Percentiles rank a stretch among this genome's conserved stretches.
Evolutionary conservation across 2,113 vertebrate genomes (phyloP).

Genomic region (Ammodramus savannarum): DNA sequence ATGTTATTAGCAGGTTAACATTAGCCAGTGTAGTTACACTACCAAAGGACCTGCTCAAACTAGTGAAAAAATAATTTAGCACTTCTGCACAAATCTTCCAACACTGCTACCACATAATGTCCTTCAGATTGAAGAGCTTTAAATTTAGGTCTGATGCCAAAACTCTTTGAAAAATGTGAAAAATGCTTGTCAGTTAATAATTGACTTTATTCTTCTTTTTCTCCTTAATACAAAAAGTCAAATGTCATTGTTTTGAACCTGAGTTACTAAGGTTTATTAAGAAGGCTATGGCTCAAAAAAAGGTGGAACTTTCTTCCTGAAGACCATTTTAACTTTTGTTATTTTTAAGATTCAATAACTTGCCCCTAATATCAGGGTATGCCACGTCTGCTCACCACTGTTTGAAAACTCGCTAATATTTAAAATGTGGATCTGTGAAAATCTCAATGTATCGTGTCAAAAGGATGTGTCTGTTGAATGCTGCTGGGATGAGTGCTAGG

Average conservation of each 20-base stretch:
- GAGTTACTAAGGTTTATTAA: not conserved
- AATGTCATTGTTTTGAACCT: not conserved
- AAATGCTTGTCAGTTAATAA: not conserved
- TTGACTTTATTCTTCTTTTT: not conserved
- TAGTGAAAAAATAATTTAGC: not conserved
- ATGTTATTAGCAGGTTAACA: not conserved
- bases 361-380: not conserved
- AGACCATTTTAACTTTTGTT: not conserved
- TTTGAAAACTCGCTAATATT: not conserved
- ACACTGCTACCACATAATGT: not conserved
- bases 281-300: not conserved
- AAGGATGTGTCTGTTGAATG: not conserved
- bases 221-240: not conserved
- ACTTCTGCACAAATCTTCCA: not conserved
- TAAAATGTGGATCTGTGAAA: not conserved
- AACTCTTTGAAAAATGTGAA: not conserved
- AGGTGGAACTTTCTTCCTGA: not conserved
- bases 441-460: not conserved
- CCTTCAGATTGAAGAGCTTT: not conserved
- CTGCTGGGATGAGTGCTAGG: not conserved
- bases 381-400: not conserved
- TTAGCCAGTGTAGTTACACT: not conserved
- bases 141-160: not conserved
- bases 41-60: not conserved
- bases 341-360: not conserved